A percentile compares a stretch with the other conserved stretches of the same genome.
These are phyloP conservation scores for Gymnosoma rotundatum DNA, from an alignment of 2,888 invertebrate species.

Conservation along the genomic window DNA sequence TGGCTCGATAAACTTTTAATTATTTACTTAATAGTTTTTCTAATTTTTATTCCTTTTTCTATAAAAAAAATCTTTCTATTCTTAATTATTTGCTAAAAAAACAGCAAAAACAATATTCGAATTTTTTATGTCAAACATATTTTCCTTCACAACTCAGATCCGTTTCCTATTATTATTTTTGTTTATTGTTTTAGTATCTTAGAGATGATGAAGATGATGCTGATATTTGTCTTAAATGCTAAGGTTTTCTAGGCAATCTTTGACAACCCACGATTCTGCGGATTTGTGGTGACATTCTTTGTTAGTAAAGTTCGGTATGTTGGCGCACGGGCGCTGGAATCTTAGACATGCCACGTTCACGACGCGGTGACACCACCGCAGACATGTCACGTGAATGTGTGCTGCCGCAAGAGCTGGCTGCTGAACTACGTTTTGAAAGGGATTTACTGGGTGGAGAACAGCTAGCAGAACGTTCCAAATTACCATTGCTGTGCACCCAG, in stretches of 20 bases:
- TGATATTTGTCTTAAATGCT: conserved; percentile 60
- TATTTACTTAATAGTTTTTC: neutral
- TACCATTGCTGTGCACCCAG: conserved; percentile 89
- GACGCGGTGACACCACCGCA: conserved; percentile 78
- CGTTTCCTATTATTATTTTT: neutral
- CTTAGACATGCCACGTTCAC: conserved; percentile 80
- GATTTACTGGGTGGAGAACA: conserved; percentile 81
- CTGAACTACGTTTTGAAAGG: conserved; percentile 80
- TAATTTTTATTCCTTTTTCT: conserved; percentile 18
- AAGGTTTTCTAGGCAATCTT: conserved; percentile 62
- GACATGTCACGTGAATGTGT: conserved; percentile 77
- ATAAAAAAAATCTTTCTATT: neutral
- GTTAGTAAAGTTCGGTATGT: conserved; percentile 81
- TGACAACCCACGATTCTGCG: conserved; percentile 71
- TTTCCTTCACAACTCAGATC: neutral
- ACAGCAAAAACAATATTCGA: neutral
- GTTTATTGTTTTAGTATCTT: conserved; percentile 22
- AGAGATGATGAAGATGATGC: conserved; percentile 38
- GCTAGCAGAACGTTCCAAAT: conserved; percentile 85
- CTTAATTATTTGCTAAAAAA: neutral
- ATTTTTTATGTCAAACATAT: neutral
- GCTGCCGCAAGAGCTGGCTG: conserved; percentile 81
- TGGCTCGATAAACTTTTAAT: neutral
- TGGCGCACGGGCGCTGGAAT: conserved; percentile 82
- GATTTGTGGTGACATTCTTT: conserved; percentile 74